Evolutionary conservation across 2,888 invertebrate genomes (phyloP), one percentile per base, ranked within the genome.

Genomic region (Mythimna pallens): DNA sequence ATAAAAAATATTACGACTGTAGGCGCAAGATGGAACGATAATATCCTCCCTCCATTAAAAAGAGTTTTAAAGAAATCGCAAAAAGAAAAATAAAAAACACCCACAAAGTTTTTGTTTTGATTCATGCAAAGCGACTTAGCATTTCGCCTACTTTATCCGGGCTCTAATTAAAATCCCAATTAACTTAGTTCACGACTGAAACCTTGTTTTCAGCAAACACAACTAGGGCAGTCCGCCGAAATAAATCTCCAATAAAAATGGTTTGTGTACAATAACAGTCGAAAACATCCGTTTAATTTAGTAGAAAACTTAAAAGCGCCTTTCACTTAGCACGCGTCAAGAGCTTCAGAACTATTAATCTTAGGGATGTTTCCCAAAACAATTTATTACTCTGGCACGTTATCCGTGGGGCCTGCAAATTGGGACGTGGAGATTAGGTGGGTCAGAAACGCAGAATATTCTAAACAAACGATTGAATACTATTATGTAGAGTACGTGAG

Each of bases 281-380:
- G 70, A 87, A 85, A 85, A 87, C 81, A 86, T 87, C 81, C 79
- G 80, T 86, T 89, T 90, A 90, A 91, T 91, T 89, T 90, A 89
- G 88, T 87, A 82, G 86, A 86, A 87, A 89, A 90, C 88, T 87
- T 91, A 89, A 90, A 86, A 90, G 89, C 89, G 87, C 90, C 88
- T 92, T 93, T 92, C 91, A 93, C 92, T 94, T 92, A 93, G 87
- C 92, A 92, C 91, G 88, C 90, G 92, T 92, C 93, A 90, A 91
- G 92, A 87, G 88, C 88, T 87, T 81, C 86, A 88, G 80, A 89
- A 92, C 95, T 93, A 95, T 95, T 94, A 95, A 95, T 95, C 95
- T 95, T 94, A 86, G 85, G 88, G 92, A 93, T 92, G 93, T 90
- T 93, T 89, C 92, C 92, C 92, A 86, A 94, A 94, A 94, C 95